These are phyloP conservation scores for Drosophila pruinosa DNA, from an alignment of 1,140 invertebrate species.

Conservation along the genomic window DNA sequence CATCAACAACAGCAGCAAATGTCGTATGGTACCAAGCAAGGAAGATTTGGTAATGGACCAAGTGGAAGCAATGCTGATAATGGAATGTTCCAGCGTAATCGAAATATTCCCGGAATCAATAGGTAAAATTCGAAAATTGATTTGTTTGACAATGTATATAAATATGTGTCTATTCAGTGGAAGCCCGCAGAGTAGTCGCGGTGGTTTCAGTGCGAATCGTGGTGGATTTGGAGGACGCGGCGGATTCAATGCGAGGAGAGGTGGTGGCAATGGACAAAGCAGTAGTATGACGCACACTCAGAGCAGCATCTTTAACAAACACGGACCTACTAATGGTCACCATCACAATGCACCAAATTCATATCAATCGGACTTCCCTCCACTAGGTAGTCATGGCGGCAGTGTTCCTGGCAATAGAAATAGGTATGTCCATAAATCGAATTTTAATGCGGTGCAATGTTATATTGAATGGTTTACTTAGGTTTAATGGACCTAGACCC, in stretches of 20 bases:
- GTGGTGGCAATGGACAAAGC: conserved; percentile 78
- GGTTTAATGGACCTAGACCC: conserved; percentile 58
- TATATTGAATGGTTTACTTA: neutral
- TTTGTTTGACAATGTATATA: neutral
- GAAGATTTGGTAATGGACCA: conserved; percentile 57
- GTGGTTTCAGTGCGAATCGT: conserved; percentile 69
- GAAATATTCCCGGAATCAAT: conserved; percentile 31
- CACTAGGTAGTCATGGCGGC: conserved; percentile 53
- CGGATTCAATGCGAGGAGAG: conserved; percentile 49
- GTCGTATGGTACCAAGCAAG: conserved; percentile 43
- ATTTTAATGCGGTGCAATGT: neutral
- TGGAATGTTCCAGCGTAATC: conserved; percentile 37
- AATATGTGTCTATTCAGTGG: conserved; percentile 9
- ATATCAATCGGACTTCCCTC: conserved; percentile 77
- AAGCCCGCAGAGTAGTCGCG: conserved; percentile 68
- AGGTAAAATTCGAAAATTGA: conserved; percentile 21
- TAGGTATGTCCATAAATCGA: conserved; percentile 37
- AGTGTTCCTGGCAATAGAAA: conserved; percentile 49
- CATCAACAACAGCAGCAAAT: conserved; percentile 56
- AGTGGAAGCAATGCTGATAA: conserved; percentile 20
- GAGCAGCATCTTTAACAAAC: conserved; percentile 38
- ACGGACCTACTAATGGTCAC: conserved; percentile 37
- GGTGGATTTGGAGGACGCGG: conserved; percentile 75
- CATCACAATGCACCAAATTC: conserved; percentile 83
- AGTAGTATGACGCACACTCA: conserved; percentile 31